Evolutionary conservation across 2,797 vertebrate species (phyloP).

Genomic region (Danionella dracula): DNA sequence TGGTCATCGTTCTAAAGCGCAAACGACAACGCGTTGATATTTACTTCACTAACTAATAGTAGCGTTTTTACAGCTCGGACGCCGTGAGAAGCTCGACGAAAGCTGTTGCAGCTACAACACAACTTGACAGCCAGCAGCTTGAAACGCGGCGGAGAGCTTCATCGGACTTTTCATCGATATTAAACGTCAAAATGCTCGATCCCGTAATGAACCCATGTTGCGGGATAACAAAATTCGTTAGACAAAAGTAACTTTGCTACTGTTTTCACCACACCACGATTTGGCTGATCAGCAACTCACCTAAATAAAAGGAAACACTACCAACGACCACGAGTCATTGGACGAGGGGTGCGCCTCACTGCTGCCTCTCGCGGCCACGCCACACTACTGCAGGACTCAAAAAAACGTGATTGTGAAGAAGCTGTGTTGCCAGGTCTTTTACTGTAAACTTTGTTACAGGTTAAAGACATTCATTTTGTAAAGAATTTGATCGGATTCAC

Average conservation of each 20-base stretch:
- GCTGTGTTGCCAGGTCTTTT: slow-evolving; percentile 13
- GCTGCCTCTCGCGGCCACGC: slow-evolving; percentile 40
- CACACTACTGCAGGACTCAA: slow-evolving; percentile 2
- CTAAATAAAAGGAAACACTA: slow-evolving; percentile 50
- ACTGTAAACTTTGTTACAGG: not conserved
- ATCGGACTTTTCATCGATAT: slow-evolving; percentile 11
- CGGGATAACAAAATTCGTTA: not conserved
- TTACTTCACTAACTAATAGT: slow-evolving; percentile 3
- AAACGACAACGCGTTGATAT: not conserved
- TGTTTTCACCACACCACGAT: slow-evolving; percentile 18
- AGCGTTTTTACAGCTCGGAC: slow-evolving; percentile 34
- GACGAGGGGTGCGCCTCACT: slow-evolving; percentile 33
- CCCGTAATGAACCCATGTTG: slow-evolving; percentile 24
- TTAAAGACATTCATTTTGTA: no score
- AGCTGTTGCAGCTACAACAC: slow-evolving; percentile 29
- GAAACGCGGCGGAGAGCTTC: slow-evolving; percentile 21
- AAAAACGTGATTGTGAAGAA: not conserved
- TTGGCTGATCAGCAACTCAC: slow-evolving; percentile 33
- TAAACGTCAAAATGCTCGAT: slow-evolving; percentile 23
- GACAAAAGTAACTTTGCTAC: not conserved
- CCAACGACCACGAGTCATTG: slow-evolving; percentile 49
- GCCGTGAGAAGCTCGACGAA: slow-evolving; percentile 32
- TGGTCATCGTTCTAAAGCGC: slow-evolving; percentile 63
- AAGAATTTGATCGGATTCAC: no score
- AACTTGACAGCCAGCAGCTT: slow-evolving; percentile 61